A percentile compares a stretch with the other conserved stretches of the same genome.
These are phyloP conservation scores for Autographa gamma DNA, from an alignment of 2,888 invertebrate species.

Conservation along the genomic window DNA sequence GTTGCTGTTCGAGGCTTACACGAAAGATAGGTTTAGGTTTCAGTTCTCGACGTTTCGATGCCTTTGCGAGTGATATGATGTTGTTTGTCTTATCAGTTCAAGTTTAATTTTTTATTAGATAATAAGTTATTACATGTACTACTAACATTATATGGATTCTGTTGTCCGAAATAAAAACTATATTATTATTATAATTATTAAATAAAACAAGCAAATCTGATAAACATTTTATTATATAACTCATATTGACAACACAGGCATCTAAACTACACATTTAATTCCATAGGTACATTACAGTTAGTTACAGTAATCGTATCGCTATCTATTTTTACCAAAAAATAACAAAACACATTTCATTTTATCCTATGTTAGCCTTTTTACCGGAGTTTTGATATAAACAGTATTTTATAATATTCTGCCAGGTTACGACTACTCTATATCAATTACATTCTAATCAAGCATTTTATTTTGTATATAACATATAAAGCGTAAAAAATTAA, in stretches of 20 bases:
- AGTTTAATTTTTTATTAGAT: too few species aligned
- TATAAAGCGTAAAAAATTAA: constrained; percentile 37
- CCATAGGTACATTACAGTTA: constrained; percentile 79
- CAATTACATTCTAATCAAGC: constrained; percentile 55
- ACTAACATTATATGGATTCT: too few species aligned
- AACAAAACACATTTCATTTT: constrained; percentile 40
- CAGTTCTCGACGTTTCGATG: too few species aligned
- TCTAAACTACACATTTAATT: constrained; percentile 75
- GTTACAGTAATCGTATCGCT: constrained; percentile 48
- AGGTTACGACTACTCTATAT: constrained; percentile 41
- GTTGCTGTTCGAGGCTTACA: too few species aligned
- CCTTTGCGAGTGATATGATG: too few species aligned
- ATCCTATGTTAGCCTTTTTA: constrained; percentile 36
- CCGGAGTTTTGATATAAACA: constrained; percentile 80
- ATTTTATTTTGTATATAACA: constrained; percentile 42
- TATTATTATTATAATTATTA: background rate
- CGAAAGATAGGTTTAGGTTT: too few species aligned
- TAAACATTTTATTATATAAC: constrained; percentile 76
- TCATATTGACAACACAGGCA: constrained; percentile 70
- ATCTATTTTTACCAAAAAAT: constrained; percentile 43
- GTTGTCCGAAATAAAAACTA: too few species aligned
- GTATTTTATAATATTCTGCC: constrained; percentile 53
- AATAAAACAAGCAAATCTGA: constrained; percentile 49
- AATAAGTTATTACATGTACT: too few species aligned
- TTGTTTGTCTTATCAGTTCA: too few species aligned